Conservation (phyloP, 23 tunicate species). For the Ascidia mentula region DNA sequence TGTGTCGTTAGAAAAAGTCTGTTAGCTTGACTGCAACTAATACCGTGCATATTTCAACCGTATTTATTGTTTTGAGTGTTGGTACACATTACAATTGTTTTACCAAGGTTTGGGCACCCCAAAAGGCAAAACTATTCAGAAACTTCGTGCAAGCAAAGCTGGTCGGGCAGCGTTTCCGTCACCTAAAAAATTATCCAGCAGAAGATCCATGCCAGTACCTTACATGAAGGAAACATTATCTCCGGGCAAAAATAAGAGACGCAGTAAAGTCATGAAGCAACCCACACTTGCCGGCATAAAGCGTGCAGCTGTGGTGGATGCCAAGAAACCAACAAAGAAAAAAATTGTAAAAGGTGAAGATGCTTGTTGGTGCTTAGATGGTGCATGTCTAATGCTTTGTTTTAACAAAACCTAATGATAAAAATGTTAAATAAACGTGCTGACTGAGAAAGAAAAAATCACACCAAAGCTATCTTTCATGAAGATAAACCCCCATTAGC, state of each 20-base stretch:
- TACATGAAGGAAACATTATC: background rate
- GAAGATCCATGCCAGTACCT: background rate
- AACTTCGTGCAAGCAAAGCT: constrained; percentile 7
- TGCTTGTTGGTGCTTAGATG: no score
- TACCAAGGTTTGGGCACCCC: constrained; percentile 12
- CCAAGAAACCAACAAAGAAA: background rate
- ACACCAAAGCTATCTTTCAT: background rate
- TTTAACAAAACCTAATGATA: no score
- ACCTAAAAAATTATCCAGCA: background rate
- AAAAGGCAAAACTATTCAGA: constrained; percentile 21
- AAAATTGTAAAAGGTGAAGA: background rate
- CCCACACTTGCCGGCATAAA: constrained; percentile 2
- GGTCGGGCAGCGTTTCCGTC: background rate
- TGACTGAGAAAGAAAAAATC: background rate
- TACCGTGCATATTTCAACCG: no score
- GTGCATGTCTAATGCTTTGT: no score
- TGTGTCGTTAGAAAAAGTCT: no score
- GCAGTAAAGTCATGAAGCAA: background rate
- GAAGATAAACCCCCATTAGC: background rate
- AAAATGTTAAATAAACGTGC: background rate
- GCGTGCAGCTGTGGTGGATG: background rate
- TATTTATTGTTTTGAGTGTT: no score
- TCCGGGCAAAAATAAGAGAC: background rate
- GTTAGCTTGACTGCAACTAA: no score
- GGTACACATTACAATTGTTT: no score